Conservation (phyloP, 2,797 vertebrate genomes). For the Periophthalmus magnuspinnatus region DNA sequence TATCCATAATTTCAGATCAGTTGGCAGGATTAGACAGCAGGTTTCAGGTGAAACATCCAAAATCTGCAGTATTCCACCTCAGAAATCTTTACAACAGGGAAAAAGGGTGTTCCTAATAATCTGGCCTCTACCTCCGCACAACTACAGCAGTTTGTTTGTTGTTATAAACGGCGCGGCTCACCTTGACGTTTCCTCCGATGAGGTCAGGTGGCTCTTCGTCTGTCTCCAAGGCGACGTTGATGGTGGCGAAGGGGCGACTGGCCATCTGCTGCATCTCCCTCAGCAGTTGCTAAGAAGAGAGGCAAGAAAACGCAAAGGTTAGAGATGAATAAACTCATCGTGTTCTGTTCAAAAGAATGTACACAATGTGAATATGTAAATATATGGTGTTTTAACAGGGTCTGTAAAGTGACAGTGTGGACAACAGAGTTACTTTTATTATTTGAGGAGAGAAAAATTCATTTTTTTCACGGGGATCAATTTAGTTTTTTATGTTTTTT, state of each 20-base stretch:
- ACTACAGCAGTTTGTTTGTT: background rate
- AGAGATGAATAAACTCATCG: conserved; percentile 33
- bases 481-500: background rate
- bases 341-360: conserved; percentile 12
- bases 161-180: conserved; percentile 68
- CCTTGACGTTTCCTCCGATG: conserved; percentile 97
- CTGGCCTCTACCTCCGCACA: background rate
- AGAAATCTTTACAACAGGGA: too few relatives aligned
- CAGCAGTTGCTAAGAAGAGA: conserved; percentile 89
- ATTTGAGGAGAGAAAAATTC: background rate
- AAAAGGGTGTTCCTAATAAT: background rate
- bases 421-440: background rate
- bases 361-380: background rate
- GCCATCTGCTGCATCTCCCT: conserved; percentile 99
- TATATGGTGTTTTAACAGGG: background rate
- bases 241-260: conserved; percentile 96
- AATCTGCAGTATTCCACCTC: too few relatives aligned
- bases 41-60: too few relatives aligned
- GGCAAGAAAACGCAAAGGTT: conserved; percentile 50
- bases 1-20: too few relatives aligned
- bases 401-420: background rate
- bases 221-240: conserved; percentile 97
- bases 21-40: too few relatives aligned
- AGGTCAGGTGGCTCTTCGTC: conserved; percentile 98
- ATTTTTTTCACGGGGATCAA: background rate